Evolutionary conservation across 2,113 vertebrate genomes (phyloP).

Genomic region (Leptobrachium leishanense): DNA sequence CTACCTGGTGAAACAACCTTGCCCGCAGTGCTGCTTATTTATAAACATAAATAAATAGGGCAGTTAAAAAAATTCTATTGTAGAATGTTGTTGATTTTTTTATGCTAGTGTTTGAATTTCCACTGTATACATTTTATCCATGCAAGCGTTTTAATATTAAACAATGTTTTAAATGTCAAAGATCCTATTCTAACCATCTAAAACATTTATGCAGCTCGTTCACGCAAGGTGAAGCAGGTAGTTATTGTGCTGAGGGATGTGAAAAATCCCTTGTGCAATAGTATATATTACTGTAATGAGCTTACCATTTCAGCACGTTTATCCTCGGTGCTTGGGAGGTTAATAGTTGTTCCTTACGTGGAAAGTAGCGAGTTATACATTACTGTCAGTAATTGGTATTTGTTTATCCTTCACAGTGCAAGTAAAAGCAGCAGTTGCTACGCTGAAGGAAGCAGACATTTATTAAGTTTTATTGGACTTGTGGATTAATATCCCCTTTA

Average conservation of each 20-base stretch:
- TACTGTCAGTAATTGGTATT: slow-evolving; percentile 37
- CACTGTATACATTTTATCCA: background rate
- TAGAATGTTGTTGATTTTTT: no score
- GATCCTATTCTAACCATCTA: slow-evolving; percentile 12
- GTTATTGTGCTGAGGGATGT: slow-evolving; percentile 18
- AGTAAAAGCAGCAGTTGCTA: slow-evolving; percentile 26
- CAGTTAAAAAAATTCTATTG: no score
- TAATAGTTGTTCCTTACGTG: slow-evolving; percentile 33
- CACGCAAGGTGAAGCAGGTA: background rate
- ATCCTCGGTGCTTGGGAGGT: slow-evolving; percentile 27
- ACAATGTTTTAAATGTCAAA: background rate
- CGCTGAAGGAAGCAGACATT: slow-evolving; percentile 37
- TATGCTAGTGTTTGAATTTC: no score
- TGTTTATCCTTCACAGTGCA: slow-evolving; percentile 26
- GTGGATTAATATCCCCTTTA: slow-evolving; percentile 31
- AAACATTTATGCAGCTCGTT: background rate
- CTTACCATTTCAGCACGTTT: slow-evolving; percentile 24
- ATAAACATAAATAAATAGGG: no score
- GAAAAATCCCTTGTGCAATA: slow-evolving; percentile 1
- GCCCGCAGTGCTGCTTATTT: no score
- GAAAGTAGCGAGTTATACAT: slow-evolving; percentile 31
- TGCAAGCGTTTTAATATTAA: background rate
- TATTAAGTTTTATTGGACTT: slow-evolving; percentile 29
- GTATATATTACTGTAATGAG: slow-evolving; percentile 15
- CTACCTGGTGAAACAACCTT: no score